A percentile compares a stretch with the other conserved stretches of the same genome.
These are phyloP conservation scores for Stenodema calcarata DNA, from an alignment of 2,888 invertebrate genomes.

Conservation along the genomic window DNA sequence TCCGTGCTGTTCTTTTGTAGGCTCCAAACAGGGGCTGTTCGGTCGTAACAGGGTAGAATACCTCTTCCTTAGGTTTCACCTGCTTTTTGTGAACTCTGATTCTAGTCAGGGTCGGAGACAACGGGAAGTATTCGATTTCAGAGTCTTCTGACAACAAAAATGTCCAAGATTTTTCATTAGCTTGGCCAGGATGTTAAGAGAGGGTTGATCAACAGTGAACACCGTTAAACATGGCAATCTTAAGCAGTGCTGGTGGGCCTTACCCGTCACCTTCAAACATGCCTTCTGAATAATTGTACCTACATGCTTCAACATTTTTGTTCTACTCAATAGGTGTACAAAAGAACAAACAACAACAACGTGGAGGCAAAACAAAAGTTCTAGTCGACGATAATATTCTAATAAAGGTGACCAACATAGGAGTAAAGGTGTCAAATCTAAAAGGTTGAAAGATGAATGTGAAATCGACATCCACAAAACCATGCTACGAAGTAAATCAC, in stretches of 20 bases:
- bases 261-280: slow-evolving; percentile 57
- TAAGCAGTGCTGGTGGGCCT: slow-evolving; percentile 48
- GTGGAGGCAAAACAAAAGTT: background rate
- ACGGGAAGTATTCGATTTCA: slow-evolving; percentile 82
- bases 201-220: background rate
- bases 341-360: background rate
- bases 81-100: slow-evolving; percentile 75
- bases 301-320: slow-evolving; percentile 6
- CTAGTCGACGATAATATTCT: background rate
- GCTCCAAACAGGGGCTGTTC: slow-evolving; percentile 61
- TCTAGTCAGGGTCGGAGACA: slow-evolving; percentile 80
- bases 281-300: slow-evolving; percentile 50
- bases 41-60: slow-evolving; percentile 67
- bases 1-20: slow-evolving; percentile 39
- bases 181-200: background rate
- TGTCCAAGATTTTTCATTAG: slow-evolving; percentile 13
- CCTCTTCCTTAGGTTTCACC: slow-evolving; percentile 64
- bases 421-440: background rate
- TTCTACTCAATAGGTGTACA: background rate
- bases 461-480: background rate
- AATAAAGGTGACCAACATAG: background rate
- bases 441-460: background rate
- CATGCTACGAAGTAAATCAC: background rate
- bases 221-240: slow-evolving; percentile 20
- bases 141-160: slow-evolving; percentile 69